Conservation (phyloP, 2,113 vertebrate species). For the Salvelinus namaycush region DNA sequence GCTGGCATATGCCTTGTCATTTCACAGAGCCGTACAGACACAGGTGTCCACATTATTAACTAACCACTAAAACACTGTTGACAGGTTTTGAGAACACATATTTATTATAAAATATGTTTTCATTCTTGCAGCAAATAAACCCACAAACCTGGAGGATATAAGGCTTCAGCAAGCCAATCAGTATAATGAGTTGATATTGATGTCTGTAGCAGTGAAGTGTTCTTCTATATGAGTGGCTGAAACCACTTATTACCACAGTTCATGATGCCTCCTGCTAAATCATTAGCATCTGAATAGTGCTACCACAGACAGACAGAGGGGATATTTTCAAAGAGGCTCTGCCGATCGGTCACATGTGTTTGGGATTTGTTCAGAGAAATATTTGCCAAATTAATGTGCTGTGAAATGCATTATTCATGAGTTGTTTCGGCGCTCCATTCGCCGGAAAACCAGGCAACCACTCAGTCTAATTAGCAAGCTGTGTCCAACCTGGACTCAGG, state of each 20-base stretch:
- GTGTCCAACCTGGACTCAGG: neutral
- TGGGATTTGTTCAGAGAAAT: slow-evolving; percentile 46
- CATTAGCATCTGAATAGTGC: slow-evolving; percentile 58
- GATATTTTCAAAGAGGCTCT: slow-evolving; percentile 41
- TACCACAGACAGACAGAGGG: slow-evolving; percentile 7
- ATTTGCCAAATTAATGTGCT: slow-evolving; percentile 52
- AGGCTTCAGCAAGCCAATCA: slow-evolving; percentile 39
- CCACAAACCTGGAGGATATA: too few species aligned
- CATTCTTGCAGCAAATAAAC: too few species aligned
- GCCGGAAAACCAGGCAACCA: slow-evolving; percentile 39
- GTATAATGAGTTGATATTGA: slow-evolving; percentile 35
- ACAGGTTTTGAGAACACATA: slow-evolving; percentile 29
- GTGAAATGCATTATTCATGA: slow-evolving; percentile 60
- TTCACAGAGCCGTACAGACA: too few species aligned
- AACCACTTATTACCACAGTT: slow-evolving; percentile 55
- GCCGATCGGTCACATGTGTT: slow-evolving; percentile 38
- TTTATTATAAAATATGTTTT: slow-evolving; percentile 37
- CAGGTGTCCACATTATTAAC: too few species aligned
- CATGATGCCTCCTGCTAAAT: slow-evolving; percentile 41
- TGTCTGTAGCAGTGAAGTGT: slow-evolving; percentile 14
- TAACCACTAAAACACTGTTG: too few species aligned
- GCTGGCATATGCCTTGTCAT: too few species aligned
- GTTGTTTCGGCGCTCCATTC: slow-evolving; percentile 28
- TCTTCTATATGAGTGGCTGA: slow-evolving; percentile 7
- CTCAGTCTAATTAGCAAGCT: slow-evolving; percentile 54